These are phyloP conservation scores for Pachycephus smyrnensis DNA, from an alignment of 2,888 invertebrate species.

Conservation along the genomic window DNA sequence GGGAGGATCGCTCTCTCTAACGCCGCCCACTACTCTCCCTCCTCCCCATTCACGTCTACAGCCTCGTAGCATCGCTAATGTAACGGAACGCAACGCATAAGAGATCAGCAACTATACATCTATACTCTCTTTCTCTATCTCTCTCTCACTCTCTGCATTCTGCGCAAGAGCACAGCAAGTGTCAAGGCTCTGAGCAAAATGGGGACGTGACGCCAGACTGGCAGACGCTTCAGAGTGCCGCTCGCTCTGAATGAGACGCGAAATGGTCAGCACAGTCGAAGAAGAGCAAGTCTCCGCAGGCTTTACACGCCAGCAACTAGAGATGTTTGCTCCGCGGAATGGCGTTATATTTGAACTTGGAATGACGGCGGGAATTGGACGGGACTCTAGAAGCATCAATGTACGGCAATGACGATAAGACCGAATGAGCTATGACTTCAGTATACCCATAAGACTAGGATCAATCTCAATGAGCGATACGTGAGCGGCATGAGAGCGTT, in stretches of 20 bases:
- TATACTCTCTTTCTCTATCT: background rate
- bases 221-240: background rate
- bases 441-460: background rate
- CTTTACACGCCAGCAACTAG: conserved; percentile 57
- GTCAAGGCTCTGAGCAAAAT: background rate
- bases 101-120: background rate
- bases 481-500: background rate
- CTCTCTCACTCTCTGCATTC: background rate
- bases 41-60: background rate
- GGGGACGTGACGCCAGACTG: background rate
- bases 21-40: conserved; percentile 2
- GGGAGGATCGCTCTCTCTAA: background rate
- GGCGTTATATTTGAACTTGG: conserved; percentile 65
- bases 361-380: conserved; percentile 65
- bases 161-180: background rate
- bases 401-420: background rate
- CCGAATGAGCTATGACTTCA: background rate
- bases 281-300: conserved; percentile 49
- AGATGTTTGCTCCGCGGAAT: conserved; percentile 65
- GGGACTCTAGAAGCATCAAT: conserved; percentile 20
- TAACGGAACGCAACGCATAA: background rate
- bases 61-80: background rate
- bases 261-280: conserved; percentile 65
- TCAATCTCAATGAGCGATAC: background rate
- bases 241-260: conserved; percentile 59